These are phyloP conservation scores for Leucopsar rothschildi DNA, from an alignment of 2,113 vertebrate genomes.

Conservation along the genomic window DNA sequence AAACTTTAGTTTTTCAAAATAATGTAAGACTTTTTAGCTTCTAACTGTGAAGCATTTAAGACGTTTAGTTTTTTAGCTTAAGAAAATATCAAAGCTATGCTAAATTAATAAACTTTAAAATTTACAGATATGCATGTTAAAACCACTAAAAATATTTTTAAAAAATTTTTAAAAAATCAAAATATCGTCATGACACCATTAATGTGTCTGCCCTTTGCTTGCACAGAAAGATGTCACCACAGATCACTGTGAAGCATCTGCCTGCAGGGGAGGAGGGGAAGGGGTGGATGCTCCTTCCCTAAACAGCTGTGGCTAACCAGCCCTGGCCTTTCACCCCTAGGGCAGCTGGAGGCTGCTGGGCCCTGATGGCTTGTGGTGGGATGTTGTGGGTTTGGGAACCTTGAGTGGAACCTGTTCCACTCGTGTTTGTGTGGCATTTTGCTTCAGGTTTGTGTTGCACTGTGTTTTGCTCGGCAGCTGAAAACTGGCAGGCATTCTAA, in stretches of 20 bases:
- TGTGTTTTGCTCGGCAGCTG: background rate
- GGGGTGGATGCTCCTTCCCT: background rate
- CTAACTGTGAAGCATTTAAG: background rate
- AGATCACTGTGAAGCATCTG: background rate
- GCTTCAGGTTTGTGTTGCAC: too few relatives aligned
- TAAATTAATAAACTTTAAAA: background rate
- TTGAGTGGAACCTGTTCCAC: background rate
- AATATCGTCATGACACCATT: background rate
- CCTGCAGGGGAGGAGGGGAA: background rate
- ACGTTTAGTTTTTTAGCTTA: background rate
- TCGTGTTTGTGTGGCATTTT: background rate
- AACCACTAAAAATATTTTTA: background rate
- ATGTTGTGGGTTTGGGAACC: background rate
- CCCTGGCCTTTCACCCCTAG: background rate
- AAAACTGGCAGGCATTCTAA: background rate
- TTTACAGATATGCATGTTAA: too few relatives aligned
- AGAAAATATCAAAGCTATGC: background rate
- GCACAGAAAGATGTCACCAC: background rate
- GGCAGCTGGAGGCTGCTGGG: background rate
- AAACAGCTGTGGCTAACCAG: rapidly evolving
- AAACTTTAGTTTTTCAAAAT: background rate
- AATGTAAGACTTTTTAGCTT: too few relatives aligned
- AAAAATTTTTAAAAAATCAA: background rate
- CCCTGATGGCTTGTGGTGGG: background rate
- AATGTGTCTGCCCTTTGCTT: background rate